Base-by-base conservation (phyloP, 2,797 vertebrate species). In the Oreortyx pictus region DNA sequence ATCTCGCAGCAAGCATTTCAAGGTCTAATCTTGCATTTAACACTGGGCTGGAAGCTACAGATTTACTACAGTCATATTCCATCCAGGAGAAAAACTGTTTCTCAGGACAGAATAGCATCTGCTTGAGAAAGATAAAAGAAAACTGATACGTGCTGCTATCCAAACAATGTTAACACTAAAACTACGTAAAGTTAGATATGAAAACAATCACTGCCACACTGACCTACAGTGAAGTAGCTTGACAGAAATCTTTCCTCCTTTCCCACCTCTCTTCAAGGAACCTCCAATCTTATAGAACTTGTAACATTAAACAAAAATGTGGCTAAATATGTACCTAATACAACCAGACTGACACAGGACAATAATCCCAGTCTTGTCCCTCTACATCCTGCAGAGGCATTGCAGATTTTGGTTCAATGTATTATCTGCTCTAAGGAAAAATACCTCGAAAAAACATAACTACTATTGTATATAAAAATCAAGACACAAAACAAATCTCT, bases 21-120 rank as follows among this genome's bases (percentile, higher is more conserved):
- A 76, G 82, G 75, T 79, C 31, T 72, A 71, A 84, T 76, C 82
- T 84, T 72, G 24, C 13, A 92, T 86, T 93, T 93, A 86, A 67
- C 81, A 60, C 77, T 86, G 81, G 83, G 80, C 73, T 90, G 74
- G 70, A 93, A 94, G 75, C 54, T 82, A 76, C 37, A 72, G 50
- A 57, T 57, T 86, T 92, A 72, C 59, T 62, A 92, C 87, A 87
- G 52, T 72, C 77, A 35, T 67, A 52, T 64, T 72, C 78, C 74
- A 75, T 49, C 62, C 82, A 75, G 78, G 71, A 93, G 49, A 72
- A 52, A 81, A 35, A 56, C 43, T 11, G 37, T 61, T 85, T 82
- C 83, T 88, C 67, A 68, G 75, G 44, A 78, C 18, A 86, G 44
- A 90, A 64, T 1, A 86, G 50, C 75, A 88, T 86, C 57, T 59